Evolutionary conservation across 2,888 invertebrate genomes (phyloP), one percentile per base, ranked within the genome.

Genomic region (Hylaea fasciaria): DNA sequence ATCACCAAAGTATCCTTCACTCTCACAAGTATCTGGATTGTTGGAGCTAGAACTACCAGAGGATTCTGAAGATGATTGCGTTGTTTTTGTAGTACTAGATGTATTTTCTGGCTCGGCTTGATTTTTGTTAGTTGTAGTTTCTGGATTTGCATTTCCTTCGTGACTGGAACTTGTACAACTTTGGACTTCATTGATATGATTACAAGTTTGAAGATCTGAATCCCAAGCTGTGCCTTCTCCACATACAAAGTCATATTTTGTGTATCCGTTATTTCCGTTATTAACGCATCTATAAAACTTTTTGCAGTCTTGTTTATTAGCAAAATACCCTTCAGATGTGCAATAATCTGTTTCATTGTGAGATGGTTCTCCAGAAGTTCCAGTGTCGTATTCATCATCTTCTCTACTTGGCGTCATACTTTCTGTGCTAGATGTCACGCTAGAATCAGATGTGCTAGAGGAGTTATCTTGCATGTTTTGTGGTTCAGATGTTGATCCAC

Each of bases 1-100:
- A 76, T 95, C 91, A 0, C 94, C 92, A 85, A 93, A 94, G 71
- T 94, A 95, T 7, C 95, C 95, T 79, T 94, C 94, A 16, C 83
- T 81, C 10, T 86, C 76, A 77, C 95, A 95, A 54, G 79, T 72
- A 28, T 83, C 77, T 57, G 81, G 72, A 28, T 76, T 71, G 17
- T 65, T 66, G 17, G 76, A 62, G 47, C 63, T 66, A 1, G 72
- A 62, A 44, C 57, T 66, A 56, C 68, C 69, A 41, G 70, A 71
- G 13, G 76, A 64, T 45, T 57, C 73, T 22, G 76, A 63, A 50
- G 69, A 60, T 22, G 69, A 60, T 28, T 57, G 49, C 50, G 73
- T 63, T 57, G 65, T 41, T 46, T 62, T 68, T 55, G 74, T 69
- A 29, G 76, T 72, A 41, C 59, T 70, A 13, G 64, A 58, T 13